Conservation (phyloP, 1,140 invertebrate species). For the Drosophila insularis region DNA sequence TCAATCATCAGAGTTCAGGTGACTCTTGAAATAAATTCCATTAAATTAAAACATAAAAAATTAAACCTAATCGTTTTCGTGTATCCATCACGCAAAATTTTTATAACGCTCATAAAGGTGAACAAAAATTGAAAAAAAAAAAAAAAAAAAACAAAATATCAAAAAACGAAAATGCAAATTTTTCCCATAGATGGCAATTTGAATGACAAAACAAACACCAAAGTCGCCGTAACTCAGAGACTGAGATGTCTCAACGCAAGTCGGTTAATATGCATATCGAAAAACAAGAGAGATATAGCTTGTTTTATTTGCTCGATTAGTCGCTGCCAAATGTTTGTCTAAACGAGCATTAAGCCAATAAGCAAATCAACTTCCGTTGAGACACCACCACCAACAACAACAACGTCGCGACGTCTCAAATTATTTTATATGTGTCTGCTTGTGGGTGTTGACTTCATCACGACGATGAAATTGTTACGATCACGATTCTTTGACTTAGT, state of each 20-base stretch:
- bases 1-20: not conserved
- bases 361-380: slow-evolving; percentile 60
- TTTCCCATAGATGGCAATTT: slow-evolving; percentile 48
- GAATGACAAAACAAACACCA: slow-evolving; percentile 63
- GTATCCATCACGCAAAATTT: slow-evolving; percentile 63
- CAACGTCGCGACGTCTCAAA: not conserved
- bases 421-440: not conserved
- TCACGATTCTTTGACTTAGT: not conserved
- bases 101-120: slow-evolving; percentile 56
- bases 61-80: slow-evolving; percentile 64
- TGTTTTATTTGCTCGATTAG: slow-evolving; percentile 64
- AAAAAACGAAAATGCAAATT: slow-evolving; percentile 57
- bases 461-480: slow-evolving; percentile 5
- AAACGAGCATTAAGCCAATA: slow-evolving; percentile 55
- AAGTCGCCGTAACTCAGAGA: slow-evolving; percentile 27
- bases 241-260: slow-evolving; percentile 12
- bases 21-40: slow-evolving; percentile 43
- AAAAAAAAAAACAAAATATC: slow-evolving; percentile 15
- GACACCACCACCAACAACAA: slow-evolving; percentile 1
- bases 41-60: slow-evolving; percentile 64
- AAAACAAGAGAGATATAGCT: slow-evolving; percentile 47
- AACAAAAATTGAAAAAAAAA: slow-evolving; percentile 14
- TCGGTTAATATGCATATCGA: slow-evolving; percentile 32
- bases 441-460: slow-evolving; percentile 27
- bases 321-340: slow-evolving; percentile 49